phyloP scores from a whole-genome alignment of 92 coral and sea anemone genomes.

The Phymanthus crucifer region DNA sequence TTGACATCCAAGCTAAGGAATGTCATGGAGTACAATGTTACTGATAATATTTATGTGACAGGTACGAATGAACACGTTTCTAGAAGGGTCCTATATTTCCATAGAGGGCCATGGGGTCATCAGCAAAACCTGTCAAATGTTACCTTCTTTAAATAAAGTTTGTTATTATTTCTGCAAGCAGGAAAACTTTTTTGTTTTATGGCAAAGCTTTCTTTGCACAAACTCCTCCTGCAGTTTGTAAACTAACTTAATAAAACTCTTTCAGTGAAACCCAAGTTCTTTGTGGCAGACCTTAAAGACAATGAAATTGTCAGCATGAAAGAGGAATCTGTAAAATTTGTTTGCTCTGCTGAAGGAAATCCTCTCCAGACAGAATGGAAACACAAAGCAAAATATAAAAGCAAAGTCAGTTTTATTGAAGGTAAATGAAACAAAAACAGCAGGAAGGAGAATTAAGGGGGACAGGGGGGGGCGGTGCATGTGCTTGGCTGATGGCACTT shows the following conservation, averaged over 20 bases:
- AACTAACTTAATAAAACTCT: background rate
- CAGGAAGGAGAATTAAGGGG: background rate
- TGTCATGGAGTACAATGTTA: conserved; percentile 30
- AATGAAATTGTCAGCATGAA: conserved; percentile 1
- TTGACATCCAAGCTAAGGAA: conserved; percentile 26
- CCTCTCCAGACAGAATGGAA: conserved; percentile 71
- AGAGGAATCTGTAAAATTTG: conserved; percentile 42
- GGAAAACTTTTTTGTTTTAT: background rate
- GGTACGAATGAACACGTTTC: too few species aligned
- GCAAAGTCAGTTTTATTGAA: background rate
- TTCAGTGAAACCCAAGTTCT: conserved; percentile 39
- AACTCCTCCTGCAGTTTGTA: background rate
- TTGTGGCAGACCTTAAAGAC: background rate
- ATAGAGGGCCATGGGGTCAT: background rate
- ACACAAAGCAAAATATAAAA: conserved; percentile 3
- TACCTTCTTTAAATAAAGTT: too few species aligned
- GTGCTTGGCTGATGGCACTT: background rate
- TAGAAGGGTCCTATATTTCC: background rate
- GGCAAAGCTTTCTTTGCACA: background rate
- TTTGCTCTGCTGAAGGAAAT: conserved; percentile 62
- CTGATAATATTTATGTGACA: conserved; percentile 25
- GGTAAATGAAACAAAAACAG: background rate
- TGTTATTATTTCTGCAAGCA: too few species aligned
- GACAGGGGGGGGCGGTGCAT: background rate
- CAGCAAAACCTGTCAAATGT: background rate